Percentiles rank a stretch among this genome's conserved stretches.
These are phyloP conservation scores for Teleopsis dalmanni DNA, from an alignment of 1,140 invertebrate species.

Conservation along the genomic window DNA sequence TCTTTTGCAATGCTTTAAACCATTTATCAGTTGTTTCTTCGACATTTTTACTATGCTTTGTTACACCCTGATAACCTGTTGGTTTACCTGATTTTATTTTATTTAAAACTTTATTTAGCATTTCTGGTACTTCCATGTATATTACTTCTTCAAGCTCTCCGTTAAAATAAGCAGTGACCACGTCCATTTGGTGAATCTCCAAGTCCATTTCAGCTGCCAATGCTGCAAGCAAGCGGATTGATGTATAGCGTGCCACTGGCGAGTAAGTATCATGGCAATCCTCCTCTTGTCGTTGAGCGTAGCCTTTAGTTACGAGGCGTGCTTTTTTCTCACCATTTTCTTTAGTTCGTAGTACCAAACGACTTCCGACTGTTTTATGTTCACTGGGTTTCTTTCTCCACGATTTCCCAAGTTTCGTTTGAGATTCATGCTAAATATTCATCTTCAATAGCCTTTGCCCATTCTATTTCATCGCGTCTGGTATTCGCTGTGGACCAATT, in stretches of 20 bases:
- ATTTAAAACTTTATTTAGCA: background rate
- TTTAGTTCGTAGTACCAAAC: constrained; percentile 37
- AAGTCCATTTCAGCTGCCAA: constrained; percentile 17
- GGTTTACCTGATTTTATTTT: too few relatives aligned
- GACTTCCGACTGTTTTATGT: constrained; percentile 17
- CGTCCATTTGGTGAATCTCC: constrained; percentile 8
- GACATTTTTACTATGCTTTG: background rate
- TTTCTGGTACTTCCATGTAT: constrained; percentile 4
- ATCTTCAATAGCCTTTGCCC: constrained; percentile 14
- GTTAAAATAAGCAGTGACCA: constrained; percentile 34
- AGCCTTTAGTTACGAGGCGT: constrained; percentile 43
- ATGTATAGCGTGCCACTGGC: constrained; percentile 24
- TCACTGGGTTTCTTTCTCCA: constrained; percentile 22
- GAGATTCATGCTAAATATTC: constrained; percentile 27
- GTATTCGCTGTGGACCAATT: background rate
- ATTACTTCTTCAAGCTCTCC: constrained; percentile 35
- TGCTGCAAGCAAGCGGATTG: constrained; percentile 29
- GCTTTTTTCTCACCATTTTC: constrained; percentile 35
- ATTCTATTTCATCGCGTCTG: background rate
- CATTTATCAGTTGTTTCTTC: background rate
- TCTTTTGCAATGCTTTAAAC: background rate
- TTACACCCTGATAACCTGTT: background rate
- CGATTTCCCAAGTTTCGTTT: constrained; percentile 31
- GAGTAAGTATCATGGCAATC: constrained; percentile 39
- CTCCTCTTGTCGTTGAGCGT: constrained; percentile 28